phyloP scores from a whole-genome alignment of 2,797 vertebrate genomes.

The Glossophaga mutica region DNA sequence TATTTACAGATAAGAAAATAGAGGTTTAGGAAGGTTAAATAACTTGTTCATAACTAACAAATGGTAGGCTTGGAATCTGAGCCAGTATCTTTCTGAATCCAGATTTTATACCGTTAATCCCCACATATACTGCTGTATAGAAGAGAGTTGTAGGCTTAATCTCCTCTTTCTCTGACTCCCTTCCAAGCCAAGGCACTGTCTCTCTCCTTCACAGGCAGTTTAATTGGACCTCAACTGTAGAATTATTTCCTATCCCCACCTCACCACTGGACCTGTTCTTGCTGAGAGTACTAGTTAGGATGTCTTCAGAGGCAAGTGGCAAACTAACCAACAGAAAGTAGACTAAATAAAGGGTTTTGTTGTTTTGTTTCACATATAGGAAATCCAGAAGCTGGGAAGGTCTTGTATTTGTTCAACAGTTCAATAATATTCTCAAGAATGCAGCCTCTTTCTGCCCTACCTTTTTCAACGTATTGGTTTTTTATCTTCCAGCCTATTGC shows the following conservation, averaged over 20 bases:
- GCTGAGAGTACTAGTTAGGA: background rate
- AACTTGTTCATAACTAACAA: background rate
- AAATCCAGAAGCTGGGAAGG: background rate
- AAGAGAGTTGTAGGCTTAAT: background rate
- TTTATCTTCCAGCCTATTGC: background rate
- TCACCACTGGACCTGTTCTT: background rate
- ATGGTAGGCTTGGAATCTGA: background rate
- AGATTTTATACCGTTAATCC: background rate
- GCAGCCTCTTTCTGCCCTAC: background rate
- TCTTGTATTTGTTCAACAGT: background rate
- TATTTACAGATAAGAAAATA: slow-evolving; percentile 11
- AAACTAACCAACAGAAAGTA: background rate
- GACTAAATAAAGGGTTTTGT: background rate
- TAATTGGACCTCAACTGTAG: background rate
- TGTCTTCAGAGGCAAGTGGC: background rate
- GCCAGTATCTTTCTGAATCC: background rate
- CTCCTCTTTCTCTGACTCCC: background rate
- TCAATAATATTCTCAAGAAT: background rate
- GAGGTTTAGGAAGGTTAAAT: background rate
- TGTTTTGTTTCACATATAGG: background rate
- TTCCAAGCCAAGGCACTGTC: background rate
- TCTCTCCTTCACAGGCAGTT: background rate
- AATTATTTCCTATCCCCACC: background rate
- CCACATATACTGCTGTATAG: background rate
- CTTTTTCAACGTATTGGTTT: background rate